These are phyloP conservation scores for Asteroscopus sphinx DNA, from an alignment of 2,888 invertebrate species.

Conservation along the genomic window DNA sequence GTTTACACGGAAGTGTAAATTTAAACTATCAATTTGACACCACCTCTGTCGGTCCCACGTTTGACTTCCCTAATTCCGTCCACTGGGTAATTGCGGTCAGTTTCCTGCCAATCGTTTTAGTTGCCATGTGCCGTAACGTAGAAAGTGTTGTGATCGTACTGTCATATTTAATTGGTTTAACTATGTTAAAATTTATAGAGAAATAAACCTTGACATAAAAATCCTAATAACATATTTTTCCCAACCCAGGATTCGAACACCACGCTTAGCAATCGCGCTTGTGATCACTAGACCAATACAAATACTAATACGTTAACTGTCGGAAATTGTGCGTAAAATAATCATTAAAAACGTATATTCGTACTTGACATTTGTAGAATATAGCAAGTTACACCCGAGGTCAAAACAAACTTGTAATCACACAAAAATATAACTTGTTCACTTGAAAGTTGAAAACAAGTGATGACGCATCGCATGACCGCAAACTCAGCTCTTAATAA, in stretches of 20 bases:
- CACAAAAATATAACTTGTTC: constrained; percentile 40
- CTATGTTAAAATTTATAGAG: too few relatives aligned
- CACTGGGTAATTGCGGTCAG: constrained; percentile 31
- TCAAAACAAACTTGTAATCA: constrained; percentile 27
- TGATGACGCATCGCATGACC: constrained; percentile 65
- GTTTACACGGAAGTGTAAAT: constrained; percentile 38
- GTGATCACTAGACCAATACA: too few relatives aligned
- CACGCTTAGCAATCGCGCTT: too few relatives aligned
- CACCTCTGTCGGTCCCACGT: constrained; percentile 44
- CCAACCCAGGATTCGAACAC: too few relatives aligned
- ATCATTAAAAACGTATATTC: not conserved
- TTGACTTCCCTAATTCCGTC: constrained; percentile 38
- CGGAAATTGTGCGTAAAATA: constrained; percentile 2
- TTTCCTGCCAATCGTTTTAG: constrained; percentile 44
- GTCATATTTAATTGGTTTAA: constrained; percentile 11
- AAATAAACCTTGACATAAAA: too few relatives aligned
- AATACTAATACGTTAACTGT: not conserved
- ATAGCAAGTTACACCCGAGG: constrained; percentile 3
- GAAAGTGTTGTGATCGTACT: constrained; percentile 34
- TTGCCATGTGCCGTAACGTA: constrained; percentile 27
- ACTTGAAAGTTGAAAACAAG: constrained; percentile 48
- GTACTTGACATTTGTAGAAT: constrained; percentile 37
- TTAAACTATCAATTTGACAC: constrained; percentile 29
- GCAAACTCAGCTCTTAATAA: constrained; percentile 62
- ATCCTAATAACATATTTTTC: too few relatives aligned